Base-by-base conservation (phyloP, 2,888 invertebrate genomes). In the Bedellia somnulentella region DNA sequence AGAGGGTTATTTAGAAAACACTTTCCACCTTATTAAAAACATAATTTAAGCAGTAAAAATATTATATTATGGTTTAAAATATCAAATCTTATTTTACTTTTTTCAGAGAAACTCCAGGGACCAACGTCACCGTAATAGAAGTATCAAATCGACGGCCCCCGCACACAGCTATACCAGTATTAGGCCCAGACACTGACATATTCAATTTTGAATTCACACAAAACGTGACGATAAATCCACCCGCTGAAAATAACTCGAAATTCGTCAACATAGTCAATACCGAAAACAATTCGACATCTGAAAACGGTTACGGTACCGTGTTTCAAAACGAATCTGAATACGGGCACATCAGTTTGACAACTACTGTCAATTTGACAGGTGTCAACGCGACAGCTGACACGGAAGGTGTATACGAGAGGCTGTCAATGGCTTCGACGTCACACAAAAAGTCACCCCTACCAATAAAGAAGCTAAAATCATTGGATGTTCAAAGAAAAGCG, bases 41-140 rank as follows among this genome's bases (percentile, higher is more conserved):
- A n/a, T n/a, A n/a, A n/a, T n/a, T n/a, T n/a, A n/a, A n/a, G n/a
- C n/a, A n/a, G n/a, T n/a, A n/a, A n/a, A n/a, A n/a, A n/a, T n/a
- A n/a, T n/a, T n/a, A n/a, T n/a, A n/a, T n/a, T n/a, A n/a, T n/a
- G n/a, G n/a, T 2, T n/a, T 3, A 14, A 9, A 14, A n/a, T 6
- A 8, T 26, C 8, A 26, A 12, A 6, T 28, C 3, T 28, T 18
- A 10, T 13, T 13, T 26, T 9, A 4, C 27, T 17, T 17, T 21
- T 39, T 37, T 5, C 36, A 38, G 40, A 4, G 29, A 35, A 30
- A 35, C 47, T 2, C 52, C 48, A 34, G 39, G 57, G 0, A 59
- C 78, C 1, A 81, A 81, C 37, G 60, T 81, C 17, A 81, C 81
- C 14, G 81, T 81, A 0, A 81, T 81, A n/a, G 68, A 81, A 61